phyloP scores from a whole-genome alignment of 1,140 invertebrate genomes.

The honey bee (Apis mellifera) region Amel_HAv3.1 CM009933.2:1919001-1919500 shows the following conservation, averaged over 20 bases:
- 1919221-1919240: no score
- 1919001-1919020: slow-evolving; percentile 12
- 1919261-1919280: no score
- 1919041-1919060: neutral
- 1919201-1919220: no score
- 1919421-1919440: slow-evolving; percentile 70
- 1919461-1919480: neutral
- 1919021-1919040: neutral
- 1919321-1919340: slow-evolving; percentile 31
- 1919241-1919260: no score
- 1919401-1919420: slow-evolving; percentile 73
- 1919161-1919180: no score
- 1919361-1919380: slow-evolving; percentile 55
- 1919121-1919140: no score
- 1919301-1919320: slow-evolving; percentile 31
- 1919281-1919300: slow-evolving; percentile 33
- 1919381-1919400: slow-evolving; percentile 59
- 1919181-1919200: no score
- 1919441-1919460: slow-evolving; percentile 37
- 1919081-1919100: no score
- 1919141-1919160: no score
- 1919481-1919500: neutral
- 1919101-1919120: no score
- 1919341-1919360: slow-evolving; percentile 18
- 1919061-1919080: no score